Percentiles rank a stretch among this genome's conserved stretches.
Evolutionary conservation across 2,797 vertebrate genomes (phyloP).

Genomic region (Pantherophis alleghaniensis): DNA sequence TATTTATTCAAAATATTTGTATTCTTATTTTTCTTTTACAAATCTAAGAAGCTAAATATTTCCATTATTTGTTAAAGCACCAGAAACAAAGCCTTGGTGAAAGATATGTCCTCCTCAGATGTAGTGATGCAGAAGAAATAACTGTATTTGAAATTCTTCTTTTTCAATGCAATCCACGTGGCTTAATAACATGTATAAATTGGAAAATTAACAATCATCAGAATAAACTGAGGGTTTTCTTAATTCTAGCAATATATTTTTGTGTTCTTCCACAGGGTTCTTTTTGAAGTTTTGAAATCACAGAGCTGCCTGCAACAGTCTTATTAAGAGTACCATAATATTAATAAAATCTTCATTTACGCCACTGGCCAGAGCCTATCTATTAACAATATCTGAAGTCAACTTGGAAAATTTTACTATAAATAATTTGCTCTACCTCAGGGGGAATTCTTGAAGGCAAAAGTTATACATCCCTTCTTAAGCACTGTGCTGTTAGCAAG

Average conservation of each 20-base stretch:
- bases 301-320: neutral
- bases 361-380: slow-evolving; percentile 5
- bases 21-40: neutral
- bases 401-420: neutral
- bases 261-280: neutral
- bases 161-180: neutral
- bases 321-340: neutral
- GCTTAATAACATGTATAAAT: neutral
- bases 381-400: neutral
- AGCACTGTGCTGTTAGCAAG: neutral
- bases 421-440: neutral
- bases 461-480: neutral
- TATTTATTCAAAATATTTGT: neutral
- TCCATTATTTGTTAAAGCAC: neutral
- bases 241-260: neutral
- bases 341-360: neutral
- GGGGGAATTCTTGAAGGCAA: neutral
- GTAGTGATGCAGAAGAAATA: neutral
- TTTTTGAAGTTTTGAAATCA: neutral
- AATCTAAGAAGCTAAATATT: neutral
- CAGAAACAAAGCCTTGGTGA: neutral
- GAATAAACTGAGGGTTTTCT: neutral
- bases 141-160: neutral
- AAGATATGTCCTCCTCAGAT: neutral
- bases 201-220: neutral